These are phyloP conservation scores for Pomatorhinus ruficollis DNA, from an alignment of 2,113 vertebrate species.

Conservation along the genomic window DNA sequence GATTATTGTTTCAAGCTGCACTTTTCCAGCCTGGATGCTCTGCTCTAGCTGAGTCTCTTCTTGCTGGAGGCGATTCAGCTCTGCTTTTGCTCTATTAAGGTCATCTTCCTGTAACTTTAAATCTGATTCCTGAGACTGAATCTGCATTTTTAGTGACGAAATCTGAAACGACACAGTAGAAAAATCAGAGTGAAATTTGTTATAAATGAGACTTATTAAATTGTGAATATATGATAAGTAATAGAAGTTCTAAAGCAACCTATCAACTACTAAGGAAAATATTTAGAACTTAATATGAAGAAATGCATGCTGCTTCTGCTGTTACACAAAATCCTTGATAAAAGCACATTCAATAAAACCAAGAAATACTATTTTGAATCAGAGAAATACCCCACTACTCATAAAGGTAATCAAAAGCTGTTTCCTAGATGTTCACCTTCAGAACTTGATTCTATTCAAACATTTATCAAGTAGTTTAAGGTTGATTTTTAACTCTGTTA, in stretches of 20 bases:
- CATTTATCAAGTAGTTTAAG: not conserved
- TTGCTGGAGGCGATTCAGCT: constrained; percentile 89
- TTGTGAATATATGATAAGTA: not conserved
- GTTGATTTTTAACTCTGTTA: not conserved
- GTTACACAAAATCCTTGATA: not conserved
- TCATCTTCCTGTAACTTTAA: constrained; percentile 93
- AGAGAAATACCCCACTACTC: not conserved
- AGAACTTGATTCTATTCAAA: not conserved
- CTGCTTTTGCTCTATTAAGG: constrained; percentile 87
- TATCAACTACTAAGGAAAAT: not conserved
- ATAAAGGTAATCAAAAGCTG: not conserved
- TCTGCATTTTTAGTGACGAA: constrained; percentile 90
- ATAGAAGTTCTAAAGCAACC: not conserved
- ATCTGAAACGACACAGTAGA: constrained; percentile 76
- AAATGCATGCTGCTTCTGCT: not conserved
- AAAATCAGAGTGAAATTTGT: not conserved
- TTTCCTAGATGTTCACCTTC: not conserved
- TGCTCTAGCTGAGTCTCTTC: constrained; percentile 95
- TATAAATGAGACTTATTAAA: not conserved
- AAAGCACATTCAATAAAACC: not conserved
- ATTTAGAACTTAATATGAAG: not conserved
- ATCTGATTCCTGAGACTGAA: constrained; percentile 94
- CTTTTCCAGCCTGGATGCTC: constrained; percentile 92
- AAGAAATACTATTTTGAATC: not conserved
- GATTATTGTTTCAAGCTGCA: constrained; percentile 95